Evolutionary conservation across 2,888 invertebrate species (phyloP).

Genomic region (Lasioglossum zephyrum): DNA sequence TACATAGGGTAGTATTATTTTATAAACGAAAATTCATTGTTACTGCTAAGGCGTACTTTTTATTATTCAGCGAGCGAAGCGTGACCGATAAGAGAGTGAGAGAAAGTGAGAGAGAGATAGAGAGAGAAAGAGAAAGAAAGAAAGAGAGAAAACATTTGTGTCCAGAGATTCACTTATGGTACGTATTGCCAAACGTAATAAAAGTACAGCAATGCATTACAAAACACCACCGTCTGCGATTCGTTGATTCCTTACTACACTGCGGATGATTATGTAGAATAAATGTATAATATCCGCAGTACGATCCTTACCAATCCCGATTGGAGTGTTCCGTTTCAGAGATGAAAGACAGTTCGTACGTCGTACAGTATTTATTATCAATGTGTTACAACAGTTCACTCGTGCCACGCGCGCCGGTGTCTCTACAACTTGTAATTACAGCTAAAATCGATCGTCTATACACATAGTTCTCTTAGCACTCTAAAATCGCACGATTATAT

Average conservation of each 20-base stretch:
- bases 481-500: conserved; percentile 56
- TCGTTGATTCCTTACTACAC: conserved; percentile 3
- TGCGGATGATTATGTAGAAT: background rate
- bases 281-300: background rate
- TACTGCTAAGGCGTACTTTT: conserved; percentile 72
- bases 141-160: conserved; percentile 55
- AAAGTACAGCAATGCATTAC: conserved; percentile 73
- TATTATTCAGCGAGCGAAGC: conserved; percentile 67
- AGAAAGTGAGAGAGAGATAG: background rate
- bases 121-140: background rate
- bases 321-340: background rate
- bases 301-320: background rate
- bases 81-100: conserved; percentile 42
- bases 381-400: conserved; percentile 68
- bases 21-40: conserved; percentile 73
- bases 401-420: conserved; percentile 33
- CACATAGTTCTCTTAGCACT: conserved; percentile 48
- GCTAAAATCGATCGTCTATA: conserved; percentile 59
- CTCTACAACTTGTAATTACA: conserved; percentile 48
- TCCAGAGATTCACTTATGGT: conserved; percentile 66
- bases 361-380: conserved; percentile 72
- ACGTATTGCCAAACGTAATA: conserved; percentile 74
- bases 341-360: background rate
- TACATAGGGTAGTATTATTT: conserved; percentile 75
- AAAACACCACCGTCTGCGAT: conserved; percentile 22